phyloP scores from a whole-genome alignment of 2,888 invertebrate species.

The Drosophila fulvimacula region DNA sequence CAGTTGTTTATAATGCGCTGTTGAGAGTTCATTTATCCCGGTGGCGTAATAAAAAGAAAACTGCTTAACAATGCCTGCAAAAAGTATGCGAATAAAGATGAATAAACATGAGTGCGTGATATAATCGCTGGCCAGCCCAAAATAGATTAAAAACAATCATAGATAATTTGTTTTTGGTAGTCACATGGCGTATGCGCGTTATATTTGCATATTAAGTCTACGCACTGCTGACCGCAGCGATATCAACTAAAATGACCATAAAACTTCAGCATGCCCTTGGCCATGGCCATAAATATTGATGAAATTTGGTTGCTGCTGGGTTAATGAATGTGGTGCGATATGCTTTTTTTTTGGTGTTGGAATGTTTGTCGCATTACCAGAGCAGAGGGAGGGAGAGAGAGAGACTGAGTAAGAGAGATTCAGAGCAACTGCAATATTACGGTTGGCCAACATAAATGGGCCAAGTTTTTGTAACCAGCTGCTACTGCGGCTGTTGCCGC shows the following conservation, averaged over 20 bases:
- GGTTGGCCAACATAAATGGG: conserved; percentile 3
- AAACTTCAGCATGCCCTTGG: conserved; percentile 13
- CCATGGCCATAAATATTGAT: conserved; percentile 56
- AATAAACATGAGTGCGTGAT: background rate
- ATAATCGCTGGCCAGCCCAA: background rate
- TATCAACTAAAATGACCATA: conserved; percentile 27
- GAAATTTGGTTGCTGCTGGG: conserved; percentile 19
- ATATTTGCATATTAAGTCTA: conserved; percentile 53
- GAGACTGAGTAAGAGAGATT: background rate
- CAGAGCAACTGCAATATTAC: conserved; percentile 13
- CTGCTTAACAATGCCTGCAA: conserved; percentile 21
- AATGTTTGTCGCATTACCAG: conserved; percentile 13
- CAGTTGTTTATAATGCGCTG: conserved; percentile 28
- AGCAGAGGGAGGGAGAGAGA: background rate
- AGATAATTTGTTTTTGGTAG: background rate
- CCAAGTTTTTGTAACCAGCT: conserved; percentile 11
- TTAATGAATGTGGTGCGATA: conserved; percentile 44
- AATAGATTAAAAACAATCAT: conserved; percentile 20
- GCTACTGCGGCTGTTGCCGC: conserved; percentile 13
- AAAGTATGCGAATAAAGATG: conserved; percentile 8
- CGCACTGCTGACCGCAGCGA: conserved; percentile 36
- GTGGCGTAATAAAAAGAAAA: conserved; percentile 28
- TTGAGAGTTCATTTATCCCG: conserved; percentile 43
- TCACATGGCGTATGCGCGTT: conserved; percentile 13
- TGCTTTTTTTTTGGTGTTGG: background rate